Evolutionary conservation across 2,888 invertebrate species (phyloP), one percentile per base, ranked within the genome.

Genomic region (Dryocosmus kuriphilus): DNA sequence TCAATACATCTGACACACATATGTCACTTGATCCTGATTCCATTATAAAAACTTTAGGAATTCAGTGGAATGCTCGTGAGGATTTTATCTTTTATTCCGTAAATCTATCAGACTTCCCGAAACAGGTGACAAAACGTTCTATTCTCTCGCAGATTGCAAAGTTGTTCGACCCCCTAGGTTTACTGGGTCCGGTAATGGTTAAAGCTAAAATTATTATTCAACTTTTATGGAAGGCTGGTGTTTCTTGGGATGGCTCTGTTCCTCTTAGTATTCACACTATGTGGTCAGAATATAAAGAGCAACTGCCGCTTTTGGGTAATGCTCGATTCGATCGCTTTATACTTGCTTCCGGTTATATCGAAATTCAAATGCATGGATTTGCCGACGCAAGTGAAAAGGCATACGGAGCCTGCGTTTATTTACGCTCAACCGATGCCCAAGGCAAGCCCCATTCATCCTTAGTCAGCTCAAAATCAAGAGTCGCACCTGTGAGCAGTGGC

Each of bases 101-200:
- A 6, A 62, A 61, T 1, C 30, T 57, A 3, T 16, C n/a, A 3
- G 16, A n/a, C 11, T 38, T 11, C 11, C 11, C 9, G 11, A 38
- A 38, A 11, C 38, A 22, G 30, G 38, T 65, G 9, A 82, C 83
- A 1, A 84, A 87, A 78, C 67, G 84, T 19, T 76, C 65, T 24
- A 79, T 87, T 14, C 75, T 85, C 19, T 83, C 84, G n/a, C 79
- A 78, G 14, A 77, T 85, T 0, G 75, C 87, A 2, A 80, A 79
- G 71, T 75, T 86, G 4, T 86, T 84, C 73, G 86, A 88, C 77
- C 86, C 85, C 0, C 65, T 85, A 5, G 85, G 86, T 2, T 79
- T 82, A 19, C 51, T 87, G 14, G 65, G 74, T 3, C 86, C 86
- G 1, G 79, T 84, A 22, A 77, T 83, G 1, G 77, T 86, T 75